Base-by-base conservation (phyloP, 2,797 vertebrate species). In the Lemur catta region DNA sequence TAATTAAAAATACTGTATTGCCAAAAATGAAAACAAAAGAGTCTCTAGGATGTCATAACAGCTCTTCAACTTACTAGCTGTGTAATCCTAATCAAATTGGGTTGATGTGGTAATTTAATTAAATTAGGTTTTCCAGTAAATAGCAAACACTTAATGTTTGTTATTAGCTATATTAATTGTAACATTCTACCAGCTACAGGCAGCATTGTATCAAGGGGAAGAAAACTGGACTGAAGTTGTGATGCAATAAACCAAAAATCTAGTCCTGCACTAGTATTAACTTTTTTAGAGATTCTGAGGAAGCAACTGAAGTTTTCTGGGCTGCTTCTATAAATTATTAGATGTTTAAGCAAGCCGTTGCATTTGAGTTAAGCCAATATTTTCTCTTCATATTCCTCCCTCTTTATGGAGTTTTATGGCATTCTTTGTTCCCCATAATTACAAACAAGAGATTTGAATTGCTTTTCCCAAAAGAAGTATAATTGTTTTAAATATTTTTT, bases 131-230 rank as follows among this genome's bases (percentile, higher is more conserved):
- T 84, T 15, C 52, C 50, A 84, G n/a, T n/a, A n/a, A n/a, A 61
- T 72, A 74, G 55, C 22, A 71, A 71, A 89, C 8, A 50, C 38
- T 94, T 84, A 91, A 75, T 50, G 46, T 61, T 93, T 50, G 63
- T 78, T 89, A 86, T 93, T 87, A 63, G 20, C 69, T 91, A 69
- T 63, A 96, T 79, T 94, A 89, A 91, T 82, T 92, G 46, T 80
- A 65, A 26, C 63, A 76, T 55, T 71, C 12, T 33, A 75, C 33
- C 43, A 76, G 6, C 9, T 41, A 12, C 4, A 91, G 43, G 46
- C n/a, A 78, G 12, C 35, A 15, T 30, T 26, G 12, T 20, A 2
- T 55, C 48, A 78, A 30, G 38, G 18, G n/a, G 7, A 88, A 89
- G 17, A 74, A 41, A 85, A 71, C 22, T 55, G 43, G 13, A 41